phyloP scores from a whole-genome alignment of 2,888 invertebrate genomes.

The Herminia tarsipennalis region DNA sequence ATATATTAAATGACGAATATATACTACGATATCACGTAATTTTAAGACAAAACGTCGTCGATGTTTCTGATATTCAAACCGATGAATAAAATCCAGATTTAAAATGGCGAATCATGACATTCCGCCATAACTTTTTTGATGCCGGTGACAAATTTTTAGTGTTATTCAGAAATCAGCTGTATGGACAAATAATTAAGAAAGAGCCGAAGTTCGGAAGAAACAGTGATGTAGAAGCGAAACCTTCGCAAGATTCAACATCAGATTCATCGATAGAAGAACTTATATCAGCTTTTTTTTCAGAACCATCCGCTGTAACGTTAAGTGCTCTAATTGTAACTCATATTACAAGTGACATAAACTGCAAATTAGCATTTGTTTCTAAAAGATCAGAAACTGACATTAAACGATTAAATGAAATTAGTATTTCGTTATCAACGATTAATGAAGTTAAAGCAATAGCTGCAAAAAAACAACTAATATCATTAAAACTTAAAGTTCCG shows the following conservation, averaged over 20 bases:
- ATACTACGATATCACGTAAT: slow-evolving; percentile 30
- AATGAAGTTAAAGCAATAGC: neutral
- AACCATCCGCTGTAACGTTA: slow-evolving; percentile 1
- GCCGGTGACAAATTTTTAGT: slow-evolving; percentile 12
- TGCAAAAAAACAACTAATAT: slow-evolving; percentile 3
- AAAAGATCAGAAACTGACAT: neutral
- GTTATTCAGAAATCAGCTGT: slow-evolving; percentile 17
- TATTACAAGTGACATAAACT: slow-evolving; percentile 4
- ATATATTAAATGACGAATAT: slow-evolving; percentile 22
- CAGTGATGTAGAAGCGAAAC: no score
- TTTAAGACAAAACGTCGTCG: slow-evolving; percentile 15
- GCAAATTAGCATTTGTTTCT: slow-evolving; percentile 1
- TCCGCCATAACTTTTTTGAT: slow-evolving; percentile 23
- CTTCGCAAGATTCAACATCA: neutral
- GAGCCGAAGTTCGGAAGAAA: no score
- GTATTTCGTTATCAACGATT: neutral
- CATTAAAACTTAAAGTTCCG: slow-evolving; percentile 11
- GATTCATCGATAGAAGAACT: neutral
- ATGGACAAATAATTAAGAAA: slow-evolving; percentile 11
- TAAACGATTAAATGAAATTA: neutral
- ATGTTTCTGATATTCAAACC: slow-evolving; percentile 13
- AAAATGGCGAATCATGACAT: slow-evolving; percentile 10
- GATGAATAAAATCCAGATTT: slow-evolving; percentile 5
- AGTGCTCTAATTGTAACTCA: slow-evolving; percentile 19
- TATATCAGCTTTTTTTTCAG: slow-evolving; percentile 8